Evolutionary conservation across 1,140 invertebrate genomes (phyloP), one percentile per base, ranked within the genome.

Genomic region (Drosophila punjabiensis): DNA sequence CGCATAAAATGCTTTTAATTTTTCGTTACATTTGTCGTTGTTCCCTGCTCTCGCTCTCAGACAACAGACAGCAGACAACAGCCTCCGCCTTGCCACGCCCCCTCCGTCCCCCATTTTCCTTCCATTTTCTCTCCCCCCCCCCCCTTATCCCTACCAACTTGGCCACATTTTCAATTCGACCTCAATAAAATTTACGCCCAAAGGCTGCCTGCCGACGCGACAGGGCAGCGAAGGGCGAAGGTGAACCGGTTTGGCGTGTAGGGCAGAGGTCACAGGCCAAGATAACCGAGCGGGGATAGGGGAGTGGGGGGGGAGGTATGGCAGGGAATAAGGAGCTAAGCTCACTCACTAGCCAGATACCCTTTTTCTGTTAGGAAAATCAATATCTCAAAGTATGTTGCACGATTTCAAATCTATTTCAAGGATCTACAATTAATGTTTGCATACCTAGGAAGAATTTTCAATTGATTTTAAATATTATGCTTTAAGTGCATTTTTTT

Each of bases 1-100:
- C 68, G 73, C 86, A 85, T 90, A 80, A 90, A 90, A 90, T 85
- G 86, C 86, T 90, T 90, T 90, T 90, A 82, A 90, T 90, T 90
- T 90, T 77, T 82, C 67, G 80, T 78, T 85, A 82, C 86, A 90
- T 85, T 85, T 77, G 79, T 85, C 81, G 63, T 62, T 65, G 63
- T 62, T 65, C 32, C 28, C 59, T 58, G 7, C 14, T 13, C 39
- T 13, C 53, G 13, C 45, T 48, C 30, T 14, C 41, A 37, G 35
- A 13, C 24, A 24, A 8, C 9, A 43, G 14, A 10, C 35, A 30
- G 16, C 65, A 69, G 66, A 48, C 68, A 47, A 47, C 65, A 59
- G 50, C 43, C 58, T 62, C 39, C 11, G 32, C 47, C 59, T 50
- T 55, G 28, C 28, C 48, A 24, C 32, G 18, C 53, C 33, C 32